Evolutionary conservation across 1,140 invertebrate species (phyloP).

Genomic region (Phortica variegata): DNA sequence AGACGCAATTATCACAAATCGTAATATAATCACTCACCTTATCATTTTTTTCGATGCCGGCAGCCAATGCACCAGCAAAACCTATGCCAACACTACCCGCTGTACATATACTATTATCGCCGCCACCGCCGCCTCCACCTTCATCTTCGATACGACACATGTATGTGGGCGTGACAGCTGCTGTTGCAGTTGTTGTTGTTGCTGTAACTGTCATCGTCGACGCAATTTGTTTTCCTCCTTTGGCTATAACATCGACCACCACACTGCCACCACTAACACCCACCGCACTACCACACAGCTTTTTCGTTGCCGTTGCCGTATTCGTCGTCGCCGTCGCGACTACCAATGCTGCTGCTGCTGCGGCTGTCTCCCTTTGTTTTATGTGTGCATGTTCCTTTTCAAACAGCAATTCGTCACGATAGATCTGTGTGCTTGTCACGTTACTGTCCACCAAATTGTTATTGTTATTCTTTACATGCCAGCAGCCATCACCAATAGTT

Average conservation of each 20-base stretch:
- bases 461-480: slow-evolving; percentile 40
- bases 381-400: slow-evolving; percentile 40
- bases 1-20: neutral
- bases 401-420: slow-evolving; percentile 25
- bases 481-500: slow-evolving; percentile 19
- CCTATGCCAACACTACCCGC: slow-evolving; percentile 9
- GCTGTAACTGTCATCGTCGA: slow-evolving; percentile 1
- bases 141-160: slow-evolving; percentile 23
- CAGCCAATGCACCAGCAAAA: slow-evolving; percentile 15
- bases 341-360: slow-evolving; percentile 8
- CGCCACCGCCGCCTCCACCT: slow-evolving; percentile 17
- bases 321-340: slow-evolving; percentile 7
- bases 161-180: slow-evolving; percentile 25
- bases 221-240: neutral
- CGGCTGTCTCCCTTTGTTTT: slow-evolving; percentile 20
- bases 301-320: slow-evolving; percentile 8
- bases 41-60: slow-evolving; percentile 20
- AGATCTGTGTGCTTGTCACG: slow-evolving; percentile 16
- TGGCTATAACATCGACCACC: no score
- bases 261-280: no score
- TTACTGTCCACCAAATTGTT: slow-evolving; percentile 33
- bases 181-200: slow-evolving; percentile 10
- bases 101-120: slow-evolving; percentile 11
- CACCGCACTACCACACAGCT: no score
- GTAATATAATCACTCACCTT: slow-evolving; percentile 33